Percentiles rank a stretch among this genome's conserved stretches.
phyloP scores from a whole-genome alignment of 2,888 invertebrate genomes.

The Xanthorhoe designata region DNA sequence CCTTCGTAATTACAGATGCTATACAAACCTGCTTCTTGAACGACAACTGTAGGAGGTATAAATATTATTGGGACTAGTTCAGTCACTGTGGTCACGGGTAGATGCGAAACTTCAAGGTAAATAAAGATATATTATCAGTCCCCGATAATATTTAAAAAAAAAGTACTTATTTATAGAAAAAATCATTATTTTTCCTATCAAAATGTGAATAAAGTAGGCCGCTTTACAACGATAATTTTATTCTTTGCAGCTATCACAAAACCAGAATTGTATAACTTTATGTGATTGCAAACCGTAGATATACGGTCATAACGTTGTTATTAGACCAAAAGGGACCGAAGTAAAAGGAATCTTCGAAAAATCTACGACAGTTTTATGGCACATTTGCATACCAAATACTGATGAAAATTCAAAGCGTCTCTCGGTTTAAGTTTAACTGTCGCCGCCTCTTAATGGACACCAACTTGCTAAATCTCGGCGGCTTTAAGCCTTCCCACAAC shows the following conservation, averaged over 20 bases:
- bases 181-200: neutral
- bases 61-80: too few relatives aligned
- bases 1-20: neutral
- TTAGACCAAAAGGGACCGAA: constrained; percentile 35
- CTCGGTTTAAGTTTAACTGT: constrained; percentile 63
- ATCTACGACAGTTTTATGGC: constrained; percentile 49
- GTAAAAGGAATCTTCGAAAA: constrained; percentile 49
- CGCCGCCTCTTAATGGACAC: constrained; percentile 64
- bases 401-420: constrained; percentile 62
- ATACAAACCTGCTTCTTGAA: too few relatives aligned
- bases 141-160: too few relatives aligned
- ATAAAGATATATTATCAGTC: too few relatives aligned
- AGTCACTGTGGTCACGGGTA: too few relatives aligned
- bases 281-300: constrained; percentile 31
- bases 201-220: neutral
- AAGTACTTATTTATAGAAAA: too few relatives aligned
- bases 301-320: constrained; percentile 35
- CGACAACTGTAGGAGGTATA: too few relatives aligned
- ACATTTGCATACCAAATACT: constrained; percentile 62
- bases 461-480: constrained; percentile 63
- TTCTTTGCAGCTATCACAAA: constrained; percentile 17
- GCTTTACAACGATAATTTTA: neutral
- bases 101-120: too few relatives aligned
- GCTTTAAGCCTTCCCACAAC: constrained; percentile 63
- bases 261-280: constrained; percentile 22